Base-by-base conservation (phyloP, 2,888 invertebrate species). In the Dynastes maya region DNA sequence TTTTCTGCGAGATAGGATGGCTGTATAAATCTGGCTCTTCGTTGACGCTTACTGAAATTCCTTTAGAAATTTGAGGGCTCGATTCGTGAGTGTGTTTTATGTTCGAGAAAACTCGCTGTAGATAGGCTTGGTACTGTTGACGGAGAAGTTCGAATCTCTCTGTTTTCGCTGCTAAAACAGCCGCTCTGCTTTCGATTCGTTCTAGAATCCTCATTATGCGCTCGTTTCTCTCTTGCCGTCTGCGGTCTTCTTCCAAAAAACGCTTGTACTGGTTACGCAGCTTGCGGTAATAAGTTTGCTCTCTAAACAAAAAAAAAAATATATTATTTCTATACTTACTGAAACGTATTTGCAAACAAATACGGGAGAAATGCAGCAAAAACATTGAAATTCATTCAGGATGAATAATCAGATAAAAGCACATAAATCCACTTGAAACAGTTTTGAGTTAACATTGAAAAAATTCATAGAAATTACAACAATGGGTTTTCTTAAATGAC, bases 171-270 rank as follows among this genome's bases (percentile, higher is more conserved):
- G 90, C 90, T 85, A 93, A 89, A 82, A 89, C 87, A 45, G 90
- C 88, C 32, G 92, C 90, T 81, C 91, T 89, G 81, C 89, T 90
- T 86, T 92, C 92, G 79, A 93, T 91, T 37, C 89, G 89, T 83
- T 92, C 92, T 82, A 93, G 86, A 82, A 91, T 89, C 79, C 90
- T 89, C 37, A 92, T 87, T 78, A 93, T 88, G 83, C 89, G 89
- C 81, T 91, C 91, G 85, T 92, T 93, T 49, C 92, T 90, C 82
- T 92, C 91, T 80, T 91, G 91, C 64, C 92, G 89, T 55, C 88
- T 87, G 71, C 89, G 88, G 83, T 92, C 92, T 82, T 92, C 92
- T 81, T 92, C 92, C 78, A 92, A 84, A 84, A 90, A 91, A 29
- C 87, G 87, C 78, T 90, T 90, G 83, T 91, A 91, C 80, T 89